Evolutionary conservation across 2,888 invertebrate genomes (phyloP), one percentile per base, ranked within the genome.

Genomic region (Strigamia transsilvanica): DNA sequence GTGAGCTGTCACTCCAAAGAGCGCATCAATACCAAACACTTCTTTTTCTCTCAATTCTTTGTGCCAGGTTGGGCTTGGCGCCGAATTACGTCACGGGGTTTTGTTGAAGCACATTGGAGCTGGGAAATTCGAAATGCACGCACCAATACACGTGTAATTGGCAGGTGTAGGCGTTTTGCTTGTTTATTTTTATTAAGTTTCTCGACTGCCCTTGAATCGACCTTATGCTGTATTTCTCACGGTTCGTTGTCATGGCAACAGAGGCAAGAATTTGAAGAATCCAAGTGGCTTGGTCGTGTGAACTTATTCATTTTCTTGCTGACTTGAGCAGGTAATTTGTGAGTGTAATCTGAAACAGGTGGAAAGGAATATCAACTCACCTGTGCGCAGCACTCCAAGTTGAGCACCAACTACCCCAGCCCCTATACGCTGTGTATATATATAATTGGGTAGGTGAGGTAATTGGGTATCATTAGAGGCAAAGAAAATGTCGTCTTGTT

Each of bases 1-100:
- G 73, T 32, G 73, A 73, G 73, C 73, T 73, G 73, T 73, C 73
- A 73, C 73, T 73, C 73, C 73, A 73, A 73, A 73, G 73, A 73
- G 73, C 73, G 73, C 73, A 73, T 73, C 73, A 73, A 73, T 73
- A 73, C 73, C 73, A 73, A 73, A 73, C 73, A 23, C 73, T 73
- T 32, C 23, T 73, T 73, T 32, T 73, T 32, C 32, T 73, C 73
- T n/a, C 73, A 6, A 18, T 56, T 73, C 73, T 73, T 73, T 73
- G 73, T 32, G 73, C 73, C 56, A 56, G 56, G 18, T 56, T 18
- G 56, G 56, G 56, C 56, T 56, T 73, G 73, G 73, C 27, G 32
- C 73, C 32, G 73, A 73, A 73, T 73, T 73, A 73, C 73, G 73
- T 73, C 73, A 73, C n/a, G 4, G 73, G 73, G 73, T 23, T 73